Percentiles rank a stretch among this genome's conserved stretches.
Conservation (phyloP, 1,140 invertebrate species). For the Pseudomyrmex pallidus region DNA sequence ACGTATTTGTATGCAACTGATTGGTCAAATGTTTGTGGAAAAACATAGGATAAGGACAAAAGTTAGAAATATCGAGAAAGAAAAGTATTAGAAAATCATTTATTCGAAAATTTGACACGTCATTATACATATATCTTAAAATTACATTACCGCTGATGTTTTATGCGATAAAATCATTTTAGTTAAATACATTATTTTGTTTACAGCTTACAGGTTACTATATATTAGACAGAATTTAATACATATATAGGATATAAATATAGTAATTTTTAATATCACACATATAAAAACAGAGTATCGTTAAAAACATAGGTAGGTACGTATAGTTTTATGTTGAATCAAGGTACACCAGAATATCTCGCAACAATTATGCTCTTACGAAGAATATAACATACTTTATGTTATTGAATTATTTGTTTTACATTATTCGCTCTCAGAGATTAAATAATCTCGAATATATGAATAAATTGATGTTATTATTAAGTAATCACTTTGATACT, state of each 20-base stretch:
- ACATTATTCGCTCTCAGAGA: background rate
- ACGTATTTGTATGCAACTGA: background rate
- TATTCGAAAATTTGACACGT: slow-evolving; percentile 9
- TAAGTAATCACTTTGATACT: background rate
- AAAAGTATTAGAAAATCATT: slow-evolving; percentile 35
- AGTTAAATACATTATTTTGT: background rate
- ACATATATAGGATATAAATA: background rate
- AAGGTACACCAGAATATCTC: slow-evolving; percentile 12
- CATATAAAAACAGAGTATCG: background rate
- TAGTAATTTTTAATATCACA: background rate
- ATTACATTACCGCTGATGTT: background rate
- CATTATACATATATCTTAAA: background rate
- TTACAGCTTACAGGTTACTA: background rate
- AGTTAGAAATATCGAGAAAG: background rate
- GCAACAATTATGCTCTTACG: slow-evolving; percentile 4
- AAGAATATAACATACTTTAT: slow-evolving; percentile 36
- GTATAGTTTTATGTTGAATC: slow-evolving; percentile 7
- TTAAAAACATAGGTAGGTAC: slow-evolving; percentile 5
- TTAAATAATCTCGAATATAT: background rate
- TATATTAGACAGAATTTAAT: background rate
- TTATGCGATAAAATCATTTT: background rate
- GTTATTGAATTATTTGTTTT: slow-evolving; percentile 12
- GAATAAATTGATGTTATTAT: background rate
- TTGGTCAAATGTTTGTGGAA: background rate
- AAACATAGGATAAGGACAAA: background rate